Evolutionary conservation across 2,797 vertebrate genomes (phyloP), one percentile per base, ranked within the genome.

Genomic region (Bradypodion ventrale): DNA sequence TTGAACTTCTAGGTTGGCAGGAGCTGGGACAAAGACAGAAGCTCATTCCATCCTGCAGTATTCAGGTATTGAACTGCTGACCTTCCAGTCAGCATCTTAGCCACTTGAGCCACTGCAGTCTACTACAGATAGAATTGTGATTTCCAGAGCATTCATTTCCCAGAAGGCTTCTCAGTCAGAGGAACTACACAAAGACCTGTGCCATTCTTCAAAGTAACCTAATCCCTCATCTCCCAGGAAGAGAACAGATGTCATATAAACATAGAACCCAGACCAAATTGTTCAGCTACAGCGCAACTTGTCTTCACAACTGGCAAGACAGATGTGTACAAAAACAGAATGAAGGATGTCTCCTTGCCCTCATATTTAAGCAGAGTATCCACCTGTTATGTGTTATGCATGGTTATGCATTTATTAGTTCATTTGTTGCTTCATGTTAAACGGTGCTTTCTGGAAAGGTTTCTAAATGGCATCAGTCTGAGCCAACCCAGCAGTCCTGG

Each of bases 291-390:
- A 65, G 32, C 15, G 13, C 32, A 27, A 59, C 12, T 44, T 74
- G 56, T 32, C 68, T n/a, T 74, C 69, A 49, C 42, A 52, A 56
- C 32, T 25, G 42, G 46, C 69, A 78, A 49, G 40, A 74, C 77
- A 79, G 68, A 84, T 84, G 56, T 72, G 35, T 56, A 63, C 78
- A 78, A 75, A 83, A 52, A 59, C 32, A 21, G n/a, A 79, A n/a
- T 72, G 76, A 79, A 74, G 40, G 42, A 32, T 65, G 59, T 44
- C 83, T 74, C 32, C 21, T 21, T 49, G 12, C 40, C 63, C 35
- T 65, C 76, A 63, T 49, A 21, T 35, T 84, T 46, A 56, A 77
- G 44, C 59, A 42, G 19, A 21, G 60, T 32, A 44, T 37, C 69
- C 42, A 42, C 44, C 76, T 52, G 63, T 49, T 76, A 32, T 19